These are phyloP conservation scores for Rambutsinella grinnellia DNA, from an alignment of 2,888 invertebrate species.

Conservation along the genomic window DNA sequence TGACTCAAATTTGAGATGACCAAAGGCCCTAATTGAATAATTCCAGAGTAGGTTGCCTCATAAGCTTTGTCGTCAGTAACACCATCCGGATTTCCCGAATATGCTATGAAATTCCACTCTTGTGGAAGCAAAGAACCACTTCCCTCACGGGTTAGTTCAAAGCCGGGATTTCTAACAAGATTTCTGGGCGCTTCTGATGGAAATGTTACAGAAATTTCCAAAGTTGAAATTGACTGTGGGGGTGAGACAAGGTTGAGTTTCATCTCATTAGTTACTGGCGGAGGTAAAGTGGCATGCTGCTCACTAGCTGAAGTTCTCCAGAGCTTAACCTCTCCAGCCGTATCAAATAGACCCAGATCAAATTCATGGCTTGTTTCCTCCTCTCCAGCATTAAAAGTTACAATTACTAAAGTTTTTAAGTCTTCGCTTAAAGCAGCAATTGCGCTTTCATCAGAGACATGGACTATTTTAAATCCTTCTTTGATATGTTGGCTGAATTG, in stretches of 20 bases:
- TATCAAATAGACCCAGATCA: conserved; percentile 30
- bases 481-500: conserved; percentile 64
- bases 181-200: too few relatives aligned
- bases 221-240: conserved; percentile 58
- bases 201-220: conserved; percentile 24
- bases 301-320: conserved; percentile 56
- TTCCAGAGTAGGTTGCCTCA: conserved; percentile 42
- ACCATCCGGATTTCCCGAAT: neutral
- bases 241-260: conserved; percentile 23
- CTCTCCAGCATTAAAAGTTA: conserved; percentile 21
- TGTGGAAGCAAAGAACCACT: neutral
- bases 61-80: conserved; percentile 32
- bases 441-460: conserved; percentile 49
- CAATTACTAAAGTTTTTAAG: conserved; percentile 48
- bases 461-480: conserved; percentile 55
- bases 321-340: conserved; percentile 8
- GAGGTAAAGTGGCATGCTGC: conserved; percentile 35
- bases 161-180: conserved; percentile 57
- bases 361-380: neutral
- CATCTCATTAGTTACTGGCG: conserved; percentile 14
- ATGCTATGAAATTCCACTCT: neutral
- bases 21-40: neutral
- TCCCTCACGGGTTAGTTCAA: conserved; percentile 44
- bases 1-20: neutral
- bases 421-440: conserved; percentile 53